Percentiles rank a stretch among this genome's conserved stretches.
Conservation (phyloP, 1,140 invertebrate genomes). For the Polyergus mexicanus region DNA sequence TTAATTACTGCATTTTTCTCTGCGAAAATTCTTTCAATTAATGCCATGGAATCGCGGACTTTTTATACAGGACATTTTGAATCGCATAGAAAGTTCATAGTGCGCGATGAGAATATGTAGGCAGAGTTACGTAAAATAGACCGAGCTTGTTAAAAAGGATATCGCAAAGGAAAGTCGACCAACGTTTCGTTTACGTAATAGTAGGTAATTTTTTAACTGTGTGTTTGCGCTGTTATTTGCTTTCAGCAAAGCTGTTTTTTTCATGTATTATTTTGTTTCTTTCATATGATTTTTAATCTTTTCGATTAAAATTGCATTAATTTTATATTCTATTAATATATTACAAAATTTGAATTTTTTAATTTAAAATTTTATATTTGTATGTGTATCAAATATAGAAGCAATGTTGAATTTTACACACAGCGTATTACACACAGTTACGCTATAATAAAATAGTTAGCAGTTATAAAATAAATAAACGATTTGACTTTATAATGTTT, state of each 20-base stretch:
- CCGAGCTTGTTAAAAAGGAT: constrained; percentile 42
- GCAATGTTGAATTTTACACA: neutral
- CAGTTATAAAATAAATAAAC: neutral
- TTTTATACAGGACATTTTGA: constrained; percentile 35
- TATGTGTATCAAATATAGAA: neutral
- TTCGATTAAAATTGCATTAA: neutral
- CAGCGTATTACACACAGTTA: neutral
- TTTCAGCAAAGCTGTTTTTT: neutral
- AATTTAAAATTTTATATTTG: constrained; percentile 12
- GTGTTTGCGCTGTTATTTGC: neutral
- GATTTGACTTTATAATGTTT: neutral
- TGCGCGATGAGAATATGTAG: constrained; percentile 8
- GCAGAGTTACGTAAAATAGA: neutral
- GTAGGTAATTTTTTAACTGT: neutral
- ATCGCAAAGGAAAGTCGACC: constrained; percentile 9
- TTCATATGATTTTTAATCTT: neutral
- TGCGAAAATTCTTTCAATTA: constrained; percentile 40
- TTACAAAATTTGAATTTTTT: too few species aligned
- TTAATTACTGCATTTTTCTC: constrained; percentile 50
- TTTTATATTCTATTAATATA: neutral
- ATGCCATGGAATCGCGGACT: neutral
- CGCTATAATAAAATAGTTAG: neutral
- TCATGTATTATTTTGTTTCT: neutral
- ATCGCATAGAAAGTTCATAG: neutral
- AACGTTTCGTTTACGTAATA: constrained; percentile 35